Percentiles rank a stretch among this genome's conserved stretches.
Conservation (phyloP, 2,113 vertebrate genomes). For the Egretta garzetta region DNA sequence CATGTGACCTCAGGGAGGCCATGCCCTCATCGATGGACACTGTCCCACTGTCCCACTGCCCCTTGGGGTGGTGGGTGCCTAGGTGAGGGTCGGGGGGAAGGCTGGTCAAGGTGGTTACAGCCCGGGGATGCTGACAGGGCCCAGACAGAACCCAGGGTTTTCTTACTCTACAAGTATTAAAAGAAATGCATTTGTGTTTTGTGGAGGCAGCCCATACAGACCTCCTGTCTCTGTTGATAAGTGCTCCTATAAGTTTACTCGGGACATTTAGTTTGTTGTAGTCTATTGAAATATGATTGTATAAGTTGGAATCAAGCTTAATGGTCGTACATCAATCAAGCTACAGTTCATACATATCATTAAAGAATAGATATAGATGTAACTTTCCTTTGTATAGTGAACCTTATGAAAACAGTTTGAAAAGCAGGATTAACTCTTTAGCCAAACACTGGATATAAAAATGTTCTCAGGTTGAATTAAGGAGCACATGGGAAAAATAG, state of each 20-base stretch:
- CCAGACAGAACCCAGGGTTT: not conserved
- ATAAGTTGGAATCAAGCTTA: not conserved
- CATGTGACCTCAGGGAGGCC: too few species aligned
- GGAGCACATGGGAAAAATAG: not conserved
- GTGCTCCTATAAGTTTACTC: not conserved
- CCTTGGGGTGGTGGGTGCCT: fast-evolving
- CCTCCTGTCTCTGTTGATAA: not conserved
- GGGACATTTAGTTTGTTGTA: not conserved
- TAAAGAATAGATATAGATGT: not conserved
- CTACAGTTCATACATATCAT: not conserved
- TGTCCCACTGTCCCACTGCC: not conserved
- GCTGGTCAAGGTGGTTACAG: not conserved
- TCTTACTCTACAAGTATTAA: not conserved
- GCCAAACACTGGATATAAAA: not conserved
- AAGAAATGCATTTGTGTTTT: not conserved
- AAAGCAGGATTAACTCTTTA: not conserved
- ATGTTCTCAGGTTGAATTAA: not conserved
- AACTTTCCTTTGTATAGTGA: not conserved
- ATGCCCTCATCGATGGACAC: not conserved
- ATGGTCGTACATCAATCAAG: too few species aligned
- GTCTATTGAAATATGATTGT: not conserved
- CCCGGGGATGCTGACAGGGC: not conserved
- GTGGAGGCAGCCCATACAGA: not conserved
- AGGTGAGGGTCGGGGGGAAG: not conserved
- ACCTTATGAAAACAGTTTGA: not conserved